Conservation (phyloP, 2,113 vertebrate genomes). For the Channa maculata region DNA sequence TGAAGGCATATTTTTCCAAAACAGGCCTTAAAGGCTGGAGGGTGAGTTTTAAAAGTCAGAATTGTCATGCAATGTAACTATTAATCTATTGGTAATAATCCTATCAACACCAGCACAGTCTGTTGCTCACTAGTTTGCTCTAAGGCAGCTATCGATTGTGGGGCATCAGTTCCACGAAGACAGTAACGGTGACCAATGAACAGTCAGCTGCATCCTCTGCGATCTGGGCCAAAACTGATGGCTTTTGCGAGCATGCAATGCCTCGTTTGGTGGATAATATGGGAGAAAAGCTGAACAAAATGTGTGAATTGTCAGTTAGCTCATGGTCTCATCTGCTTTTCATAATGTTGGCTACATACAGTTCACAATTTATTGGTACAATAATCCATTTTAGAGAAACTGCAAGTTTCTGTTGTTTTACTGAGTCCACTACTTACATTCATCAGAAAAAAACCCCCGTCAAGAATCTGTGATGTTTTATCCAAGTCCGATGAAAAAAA, state of each 20-base stretch:
- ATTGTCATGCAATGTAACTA: neutral
- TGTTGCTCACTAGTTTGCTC: constrained; percentile 68
- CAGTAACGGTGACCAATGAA: constrained; percentile 81
- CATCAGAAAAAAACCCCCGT: too few relatives aligned
- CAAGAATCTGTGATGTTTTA: neutral
- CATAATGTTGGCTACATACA: constrained; percentile 6
- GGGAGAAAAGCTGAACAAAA: constrained; percentile 48
- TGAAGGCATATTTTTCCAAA: neutral
- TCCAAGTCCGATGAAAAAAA: neutral
- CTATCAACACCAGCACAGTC: constrained; percentile 59
- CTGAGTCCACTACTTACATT: too few relatives aligned
- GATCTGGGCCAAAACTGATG: constrained; percentile 62
- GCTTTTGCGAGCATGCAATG: constrained; percentile 63
- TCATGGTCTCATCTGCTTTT: constrained; percentile 34
- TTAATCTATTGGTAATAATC: constrained; percentile 65
- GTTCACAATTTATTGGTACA: neutral
- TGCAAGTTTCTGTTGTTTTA: neutral
- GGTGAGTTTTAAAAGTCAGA: constrained; percentile 19
- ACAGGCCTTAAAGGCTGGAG: neutral
- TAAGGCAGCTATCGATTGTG: constrained; percentile 77
- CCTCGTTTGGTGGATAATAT: constrained; percentile 66
- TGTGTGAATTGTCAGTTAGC: constrained; percentile 54
- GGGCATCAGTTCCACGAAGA: constrained; percentile 76
- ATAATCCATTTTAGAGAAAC: constrained; percentile 8
- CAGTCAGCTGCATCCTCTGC: constrained; percentile 74